Percentiles rank a stretch among this genome's conserved stretches.
phyloP scores from a whole-genome alignment of 53 echinoderm and acorn worm genomes.

The Apostichopus leukothele region DNA sequence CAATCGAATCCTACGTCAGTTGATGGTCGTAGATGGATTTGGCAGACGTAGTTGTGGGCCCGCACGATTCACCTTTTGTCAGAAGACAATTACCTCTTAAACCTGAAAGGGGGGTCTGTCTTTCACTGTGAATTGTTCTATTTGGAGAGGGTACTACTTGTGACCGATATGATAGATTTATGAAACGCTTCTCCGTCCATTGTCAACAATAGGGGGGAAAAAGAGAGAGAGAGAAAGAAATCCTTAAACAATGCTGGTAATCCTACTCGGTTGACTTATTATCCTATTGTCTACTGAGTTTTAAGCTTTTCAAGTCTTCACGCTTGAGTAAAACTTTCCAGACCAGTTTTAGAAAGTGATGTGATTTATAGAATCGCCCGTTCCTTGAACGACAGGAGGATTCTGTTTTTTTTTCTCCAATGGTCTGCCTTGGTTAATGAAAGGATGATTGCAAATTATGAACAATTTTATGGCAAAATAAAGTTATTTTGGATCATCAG shows the following conservation, averaged over 20 bases:
- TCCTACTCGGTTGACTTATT: conserved; percentile 5
- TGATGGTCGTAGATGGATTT: background rate
- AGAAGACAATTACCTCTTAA: background rate
- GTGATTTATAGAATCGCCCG: background rate
- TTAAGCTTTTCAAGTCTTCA: background rate
- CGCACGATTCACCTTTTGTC: background rate
- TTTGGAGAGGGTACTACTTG: background rate
- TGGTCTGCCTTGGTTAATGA: no score
- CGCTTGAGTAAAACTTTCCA: conserved; percentile 8
- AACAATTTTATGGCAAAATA: no score
- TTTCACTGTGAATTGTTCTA: background rate
- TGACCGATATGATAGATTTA: conserved; percentile 1
- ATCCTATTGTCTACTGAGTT: conserved; percentile 17
- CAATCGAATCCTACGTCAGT: background rate
- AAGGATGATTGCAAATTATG: no score
- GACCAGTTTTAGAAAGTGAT: background rate
- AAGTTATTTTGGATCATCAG: no score
- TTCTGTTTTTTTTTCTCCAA: no score
- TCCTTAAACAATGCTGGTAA: background rate
- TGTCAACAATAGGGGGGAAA: background rate
- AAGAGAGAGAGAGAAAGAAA: background rate
- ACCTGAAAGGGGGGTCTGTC: background rate
- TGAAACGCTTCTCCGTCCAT: background rate
- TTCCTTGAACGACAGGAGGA: no score
- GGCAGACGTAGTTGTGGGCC: background rate